phyloP scores from a whole-genome alignment of 1,140 invertebrate genomes.

The Radopholus similis region DNA sequence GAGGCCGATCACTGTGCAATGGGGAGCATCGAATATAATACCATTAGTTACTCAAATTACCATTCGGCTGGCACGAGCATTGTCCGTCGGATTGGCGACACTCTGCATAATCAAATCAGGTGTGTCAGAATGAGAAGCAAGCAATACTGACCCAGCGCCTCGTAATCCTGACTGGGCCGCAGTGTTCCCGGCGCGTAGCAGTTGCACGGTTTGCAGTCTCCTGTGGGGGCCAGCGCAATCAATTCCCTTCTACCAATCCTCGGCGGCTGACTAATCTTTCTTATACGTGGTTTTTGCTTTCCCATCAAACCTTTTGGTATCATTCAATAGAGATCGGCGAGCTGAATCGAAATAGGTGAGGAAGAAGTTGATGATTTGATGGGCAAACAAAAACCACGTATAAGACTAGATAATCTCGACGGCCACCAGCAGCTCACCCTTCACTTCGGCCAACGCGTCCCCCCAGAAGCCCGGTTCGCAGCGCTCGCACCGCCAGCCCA shows the following conservation, averaged over 20 bases:
- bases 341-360: too few species aligned
- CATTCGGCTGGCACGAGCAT: constrained; percentile 81
- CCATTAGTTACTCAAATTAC: constrained; percentile 61
- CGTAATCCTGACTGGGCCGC: constrained; percentile 64
- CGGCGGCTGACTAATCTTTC: too few species aligned
- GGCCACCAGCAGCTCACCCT: constrained; percentile 46
- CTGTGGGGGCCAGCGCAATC: too few species aligned
- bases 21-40: background rate
- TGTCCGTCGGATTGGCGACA: constrained; percentile 78
- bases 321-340: too few species aligned
- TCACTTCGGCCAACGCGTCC: constrained; percentile 56
- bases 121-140: background rate
- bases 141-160: constrained; percentile 45
- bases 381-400: too few species aligned
- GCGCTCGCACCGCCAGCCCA: constrained; percentile 75
- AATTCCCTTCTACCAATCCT: too few species aligned
- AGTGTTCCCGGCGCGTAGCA: constrained; percentile 77
- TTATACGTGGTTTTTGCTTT: too few species aligned
- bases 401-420: too few species aligned
- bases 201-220: constrained; percentile 61
- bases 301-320: too few species aligned
- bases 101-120: constrained; percentile 63
- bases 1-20: constrained; percentile 66
- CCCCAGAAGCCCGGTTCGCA: constrained; percentile 74
- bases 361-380: too few species aligned